Conservation (phyloP, 2,113 vertebrate genomes). For the Nansenia antarctica region DNA sequence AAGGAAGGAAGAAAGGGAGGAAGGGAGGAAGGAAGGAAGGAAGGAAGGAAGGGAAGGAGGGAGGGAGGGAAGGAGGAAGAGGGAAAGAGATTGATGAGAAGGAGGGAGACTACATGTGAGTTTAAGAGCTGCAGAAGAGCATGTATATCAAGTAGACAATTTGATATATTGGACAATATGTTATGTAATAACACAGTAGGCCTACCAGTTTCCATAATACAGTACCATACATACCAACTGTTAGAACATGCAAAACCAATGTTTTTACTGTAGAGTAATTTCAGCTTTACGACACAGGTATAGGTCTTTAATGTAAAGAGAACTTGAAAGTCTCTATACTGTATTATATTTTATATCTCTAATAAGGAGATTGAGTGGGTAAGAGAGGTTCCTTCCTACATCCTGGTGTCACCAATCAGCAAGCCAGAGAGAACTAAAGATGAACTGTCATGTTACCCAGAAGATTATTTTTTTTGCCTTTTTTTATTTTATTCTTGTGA, state of each 20-base stretch:
- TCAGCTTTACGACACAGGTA: no score
- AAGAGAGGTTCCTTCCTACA: background rate
- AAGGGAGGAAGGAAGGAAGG: background rate
- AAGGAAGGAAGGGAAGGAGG: background rate
- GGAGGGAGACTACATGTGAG: background rate
- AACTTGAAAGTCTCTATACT: no score
- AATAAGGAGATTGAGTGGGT: slow-evolving; percentile 15
- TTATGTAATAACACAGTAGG: no score
- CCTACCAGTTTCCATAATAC: no score
- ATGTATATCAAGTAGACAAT: background rate
- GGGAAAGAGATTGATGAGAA: background rate
- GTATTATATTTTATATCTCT: no score
- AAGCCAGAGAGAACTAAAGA: slow-evolving; percentile 26
- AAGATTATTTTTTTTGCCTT: slow-evolving; percentile 41
- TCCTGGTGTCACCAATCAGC: no score
- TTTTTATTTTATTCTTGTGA: slow-evolving; percentile 31
- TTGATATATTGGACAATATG: slow-evolving; percentile 5
- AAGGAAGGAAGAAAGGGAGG: background rate
- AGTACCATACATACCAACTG: no score
- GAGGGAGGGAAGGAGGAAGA: no score
- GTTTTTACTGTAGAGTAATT: no score
- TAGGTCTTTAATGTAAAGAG: no score
- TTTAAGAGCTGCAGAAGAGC: background rate
- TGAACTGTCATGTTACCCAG: slow-evolving; percentile 36
- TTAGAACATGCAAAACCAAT: no score